Base-by-base conservation (phyloP, 2,888 invertebrate genomes). In the Philereme transversata region DNA sequence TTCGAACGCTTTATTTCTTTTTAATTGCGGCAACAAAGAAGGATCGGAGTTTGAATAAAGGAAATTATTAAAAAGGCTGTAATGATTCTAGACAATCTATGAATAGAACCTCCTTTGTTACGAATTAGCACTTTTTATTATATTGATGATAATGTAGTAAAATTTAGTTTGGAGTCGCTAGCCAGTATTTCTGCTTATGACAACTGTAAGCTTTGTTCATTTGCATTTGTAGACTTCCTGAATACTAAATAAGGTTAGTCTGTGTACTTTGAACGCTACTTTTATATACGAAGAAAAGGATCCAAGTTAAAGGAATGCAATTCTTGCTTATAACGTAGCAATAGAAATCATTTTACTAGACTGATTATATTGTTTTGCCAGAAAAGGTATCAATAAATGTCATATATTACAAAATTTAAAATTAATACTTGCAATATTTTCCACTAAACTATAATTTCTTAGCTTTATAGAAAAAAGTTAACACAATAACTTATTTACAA, bases 11-110 rank as follows among this genome's bases (percentile, higher is more conserved):
- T 81, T 75, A 75, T 77, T 79, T 73, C 67, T 77, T 80, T 83
- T 86, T 86, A 86, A 87, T 86, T 86, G 85, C 76, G 70, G 71
- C 75, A 79, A 86, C 83, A 87, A 86, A 85, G 79, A 79, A 77
- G 77, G 74, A 81, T 82, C 80, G 78, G 79, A 79, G 79, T 76
- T 76, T 78, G 81, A 82, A 79, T 78, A 73, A 79, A 72, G 73
- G 65, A 73, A 72, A 74, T 72, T 67, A 70, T 70, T 4, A 72
- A 51, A 54, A 54, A 51, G 41, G n/a, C 47, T 48, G 40, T 36
- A 60, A 41, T 45, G 11, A 44, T 43, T 48, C 22, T 43, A 52
- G 35, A 22, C 5, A 9, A 44, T 56, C 7, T 44, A 10, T 40
- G 40, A 57, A 41, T 51, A 7, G 44, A 36, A 41, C 22, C 41